phyloP scores from a whole-genome alignment of 37 sponge, comb jelly and placozoan species.

The Amphimedon queenslandica region DNA sequence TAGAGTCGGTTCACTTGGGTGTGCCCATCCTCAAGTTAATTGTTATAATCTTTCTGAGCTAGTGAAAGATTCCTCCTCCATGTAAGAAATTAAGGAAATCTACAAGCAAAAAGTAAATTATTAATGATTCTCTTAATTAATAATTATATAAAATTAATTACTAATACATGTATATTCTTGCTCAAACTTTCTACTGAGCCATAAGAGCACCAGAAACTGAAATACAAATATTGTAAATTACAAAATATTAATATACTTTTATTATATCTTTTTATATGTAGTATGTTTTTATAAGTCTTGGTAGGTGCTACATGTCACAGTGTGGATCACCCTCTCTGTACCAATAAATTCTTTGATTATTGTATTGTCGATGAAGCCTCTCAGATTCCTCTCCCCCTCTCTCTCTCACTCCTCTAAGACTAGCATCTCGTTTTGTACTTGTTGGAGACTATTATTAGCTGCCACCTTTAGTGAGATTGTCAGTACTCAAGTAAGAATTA shows the following conservation, averaged over 20 bases:
- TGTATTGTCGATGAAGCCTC: slow-evolving; percentile 97
- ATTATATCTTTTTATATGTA: too few relatives aligned
- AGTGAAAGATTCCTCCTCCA: slow-evolving; percentile 2
- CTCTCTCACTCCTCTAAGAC: slow-evolving; percentile 78
- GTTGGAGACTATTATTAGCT: slow-evolving; percentile 97
- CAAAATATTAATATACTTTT: too few relatives aligned
- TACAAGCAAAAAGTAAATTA: slow-evolving; percentile 48
- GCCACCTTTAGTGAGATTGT: slow-evolving; percentile 86
- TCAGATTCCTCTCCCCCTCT: slow-evolving; percentile 86
- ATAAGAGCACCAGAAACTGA: too few relatives aligned
- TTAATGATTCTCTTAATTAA: too few relatives aligned
- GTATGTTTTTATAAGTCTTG: too few relatives aligned
- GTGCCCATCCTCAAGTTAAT: slow-evolving; percentile 52
- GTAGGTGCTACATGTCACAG: slow-evolving; percentile 95
- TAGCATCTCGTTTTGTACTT: slow-evolving; percentile 74
- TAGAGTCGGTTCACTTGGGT: slow-evolving; percentile 44
- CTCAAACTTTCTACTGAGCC: too few relatives aligned
- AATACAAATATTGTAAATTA: too few relatives aligned
- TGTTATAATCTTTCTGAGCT: slow-evolving; percentile 20
- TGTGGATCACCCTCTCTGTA: slow-evolving; percentile 67
- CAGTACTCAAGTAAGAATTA: slow-evolving; percentile 56
- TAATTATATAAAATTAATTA: too few relatives aligned
- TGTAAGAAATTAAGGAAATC: slow-evolving; percentile 41
- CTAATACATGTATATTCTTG: too few relatives aligned
- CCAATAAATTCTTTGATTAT: slow-evolving; percentile 73